Percentiles rank a stretch among this genome's conserved stretches.
Conservation (phyloP, 2,797 vertebrate species). For the Halcyon badia region DNA sequence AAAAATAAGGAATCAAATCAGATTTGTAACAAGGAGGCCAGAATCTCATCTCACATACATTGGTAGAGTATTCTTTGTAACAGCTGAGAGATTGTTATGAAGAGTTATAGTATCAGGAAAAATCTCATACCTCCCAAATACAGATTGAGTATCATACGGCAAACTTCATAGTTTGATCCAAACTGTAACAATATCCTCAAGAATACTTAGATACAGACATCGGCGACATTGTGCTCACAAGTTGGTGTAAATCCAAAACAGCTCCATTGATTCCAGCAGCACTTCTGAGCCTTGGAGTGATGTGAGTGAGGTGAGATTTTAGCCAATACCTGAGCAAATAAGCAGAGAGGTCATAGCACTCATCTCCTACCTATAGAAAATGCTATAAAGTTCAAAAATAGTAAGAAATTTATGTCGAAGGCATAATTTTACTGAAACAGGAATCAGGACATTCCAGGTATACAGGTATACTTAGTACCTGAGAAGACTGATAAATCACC, state of each 20-base stretch:
- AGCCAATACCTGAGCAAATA: conserved; percentile 33
- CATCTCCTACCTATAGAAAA: conserved; percentile 43
- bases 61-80: neutral
- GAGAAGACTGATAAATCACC: conserved; percentile 50
- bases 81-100: neutral
- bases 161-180: neutral
- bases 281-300: neutral
- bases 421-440: conserved; percentile 47
- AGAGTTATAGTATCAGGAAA: neutral
- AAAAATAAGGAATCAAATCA: neutral
- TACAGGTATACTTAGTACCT: neutral
- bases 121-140: neutral
- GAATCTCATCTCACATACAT: neutral
- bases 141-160: neutral
- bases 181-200: neutral
- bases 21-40: neutral
- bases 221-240: neutral
- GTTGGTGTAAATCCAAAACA: neutral
- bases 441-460: neutral
- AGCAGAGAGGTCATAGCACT: conserved; percentile 29
- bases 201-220: neutral
- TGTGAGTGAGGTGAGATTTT: neutral
- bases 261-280: neutral
- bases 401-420: conserved; percentile 58
- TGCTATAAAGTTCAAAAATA: conserved; percentile 48